Evolutionary conservation across 2,113 vertebrate genomes (phyloP), one percentile per base, ranked within the genome.

Genomic region (Otolemur garnettii): DNA sequence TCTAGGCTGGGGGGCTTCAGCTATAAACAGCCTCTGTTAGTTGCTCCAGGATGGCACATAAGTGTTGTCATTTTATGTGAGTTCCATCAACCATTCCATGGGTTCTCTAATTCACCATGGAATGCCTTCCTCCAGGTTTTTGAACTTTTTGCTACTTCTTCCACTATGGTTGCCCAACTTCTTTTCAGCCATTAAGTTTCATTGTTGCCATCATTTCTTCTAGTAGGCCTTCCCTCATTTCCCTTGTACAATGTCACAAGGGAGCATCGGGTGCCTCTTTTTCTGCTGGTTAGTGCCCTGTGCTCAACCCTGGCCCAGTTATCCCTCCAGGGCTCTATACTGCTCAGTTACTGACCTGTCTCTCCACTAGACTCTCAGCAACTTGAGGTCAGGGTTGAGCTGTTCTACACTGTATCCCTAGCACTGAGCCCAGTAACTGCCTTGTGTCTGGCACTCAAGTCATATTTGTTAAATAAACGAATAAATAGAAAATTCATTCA

Each of bases 401-500:
- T 13, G 4, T 11, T 91, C 55, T 24, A 4, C 28, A 7, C 53
- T 42, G 30, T 1, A 59, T 33, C 15, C 0, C 13, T 88, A 72
- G 55, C 18, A 50, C 9, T 28, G 53, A 17, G 4, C 19, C 7
- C 5, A 66, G 42, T 14, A 10, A 19, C 38, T 80, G 26, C 26
- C 7, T 66, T 86, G 14, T 15, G 14, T 69, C 18, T 4, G 4
- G 0, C 28, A 45, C 53, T 87, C 38, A 82, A 92, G 28, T 5
- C 9, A 38, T 60, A 60, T 77, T 60, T 87, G 4, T 57, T 66
- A 93, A 74, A 68, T 72, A 8, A 96, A 68, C 24, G 12, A 86
- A 35, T 64, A 86, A 33, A 59, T 74, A 50, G 13, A 92, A 89
- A 83, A 66, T 21, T 38, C 21, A 57, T 5, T 1, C 21, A 38